Conservation (phyloP, 2,113 vertebrate genomes). For the Oreochromis spilurus region DNA sequence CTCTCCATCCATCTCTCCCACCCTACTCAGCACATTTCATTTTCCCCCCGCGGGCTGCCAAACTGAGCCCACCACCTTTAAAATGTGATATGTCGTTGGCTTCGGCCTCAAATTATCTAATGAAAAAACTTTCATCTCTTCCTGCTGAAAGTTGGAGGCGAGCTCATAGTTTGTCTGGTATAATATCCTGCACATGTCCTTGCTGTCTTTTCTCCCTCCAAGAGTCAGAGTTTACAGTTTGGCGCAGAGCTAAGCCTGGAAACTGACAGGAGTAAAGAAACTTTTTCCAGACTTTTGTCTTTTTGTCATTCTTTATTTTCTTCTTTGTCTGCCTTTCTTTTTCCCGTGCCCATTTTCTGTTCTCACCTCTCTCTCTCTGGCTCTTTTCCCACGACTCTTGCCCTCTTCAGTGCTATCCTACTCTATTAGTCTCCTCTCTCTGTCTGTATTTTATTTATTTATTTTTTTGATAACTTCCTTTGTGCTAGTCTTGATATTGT, state of each 20-base stretch:
- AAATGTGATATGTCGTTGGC: conserved; percentile 38
- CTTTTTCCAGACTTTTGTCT: background rate
- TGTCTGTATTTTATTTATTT: background rate
- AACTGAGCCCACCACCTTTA: conserved; percentile 38
- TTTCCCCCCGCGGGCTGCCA: conserved; percentile 41
- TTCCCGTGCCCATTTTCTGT: background rate
- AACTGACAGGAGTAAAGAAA: background rate
- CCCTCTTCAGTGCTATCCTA: background rate
- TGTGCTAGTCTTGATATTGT: background rate
- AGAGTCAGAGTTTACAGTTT: conserved; percentile 25
- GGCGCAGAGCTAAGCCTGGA: conserved; percentile 3
- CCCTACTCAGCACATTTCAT: conserved; percentile 52
- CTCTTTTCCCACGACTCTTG: background rate
- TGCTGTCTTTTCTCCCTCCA: conserved; percentile 7
- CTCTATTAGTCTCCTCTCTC: background rate
- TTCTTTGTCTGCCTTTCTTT: background rate
- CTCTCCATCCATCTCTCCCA: conserved; percentile 37
- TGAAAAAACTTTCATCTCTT: conserved; percentile 19
- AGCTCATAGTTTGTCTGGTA: conserved; percentile 23
- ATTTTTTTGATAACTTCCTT: background rate
- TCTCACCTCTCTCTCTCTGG: background rate
- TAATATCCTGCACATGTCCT: conserved; percentile 43
- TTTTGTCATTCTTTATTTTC: background rate
- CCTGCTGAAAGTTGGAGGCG: background rate
- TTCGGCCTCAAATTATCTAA: conserved; percentile 25